These are phyloP conservation scores for Protomyctophum bolini DNA, from an alignment of 2,113 vertebrate genomes.

Conservation along the genomic window DNA sequence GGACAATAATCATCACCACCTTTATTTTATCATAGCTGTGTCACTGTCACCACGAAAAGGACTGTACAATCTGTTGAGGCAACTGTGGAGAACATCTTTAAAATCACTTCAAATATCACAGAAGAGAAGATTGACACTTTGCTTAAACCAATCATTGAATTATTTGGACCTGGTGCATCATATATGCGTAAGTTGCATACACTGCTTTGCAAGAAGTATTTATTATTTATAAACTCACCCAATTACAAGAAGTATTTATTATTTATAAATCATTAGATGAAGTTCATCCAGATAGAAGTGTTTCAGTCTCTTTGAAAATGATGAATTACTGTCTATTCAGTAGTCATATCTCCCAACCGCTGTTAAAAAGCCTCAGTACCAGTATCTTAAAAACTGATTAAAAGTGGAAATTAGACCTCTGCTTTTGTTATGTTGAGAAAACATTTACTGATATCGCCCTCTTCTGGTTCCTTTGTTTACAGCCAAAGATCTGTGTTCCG, in stretches of 20 bases:
- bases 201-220: no score
- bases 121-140: fast-evolving
- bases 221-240: no score
- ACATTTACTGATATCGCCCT: not conserved
- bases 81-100: constrained; percentile 43
- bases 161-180: fast-evolving
- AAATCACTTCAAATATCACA: fast-evolving
- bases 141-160: fast-evolving
- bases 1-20: no score
- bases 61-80: not conserved
- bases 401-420: not conserved
- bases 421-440: not conserved
- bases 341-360: not conserved
- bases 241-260: no score
- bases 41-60: not conserved
- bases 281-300: no score
- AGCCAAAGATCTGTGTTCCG: constrained; percentile 32
- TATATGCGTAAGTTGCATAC: constrained; percentile 8
- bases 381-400: no score
- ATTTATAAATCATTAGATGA: no score
- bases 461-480: constrained; percentile 4
- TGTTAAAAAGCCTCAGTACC: not conserved
- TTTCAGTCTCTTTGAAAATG: not conserved
- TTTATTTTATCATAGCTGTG: not conserved
- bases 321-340: not conserved